Evolutionary conservation across 2,113 vertebrate genomes (phyloP).

Genomic region (Martes martes): DNA sequence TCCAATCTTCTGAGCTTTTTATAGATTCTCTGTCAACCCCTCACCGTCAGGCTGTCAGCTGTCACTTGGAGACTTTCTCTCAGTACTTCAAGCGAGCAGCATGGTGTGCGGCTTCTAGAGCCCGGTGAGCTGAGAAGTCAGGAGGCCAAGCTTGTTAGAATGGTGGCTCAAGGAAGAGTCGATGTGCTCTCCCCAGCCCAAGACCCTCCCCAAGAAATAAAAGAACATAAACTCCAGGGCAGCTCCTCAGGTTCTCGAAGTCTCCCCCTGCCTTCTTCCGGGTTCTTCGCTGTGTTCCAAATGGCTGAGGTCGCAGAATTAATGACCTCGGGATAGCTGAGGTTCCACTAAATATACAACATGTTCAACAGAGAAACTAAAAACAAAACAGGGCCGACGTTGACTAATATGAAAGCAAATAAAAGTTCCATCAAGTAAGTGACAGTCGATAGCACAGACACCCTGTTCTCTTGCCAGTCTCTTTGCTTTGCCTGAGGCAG

Average conservation of each 20-base stretch:
- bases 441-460: neutral
- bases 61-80: constrained; percentile 32
- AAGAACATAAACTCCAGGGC: neutral
- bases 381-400: neutral
- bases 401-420: neutral
- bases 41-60: constrained; percentile 23
- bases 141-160: neutral
- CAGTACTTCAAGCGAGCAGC: neutral
- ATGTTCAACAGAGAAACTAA: neutral
- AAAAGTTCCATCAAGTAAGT: neutral
- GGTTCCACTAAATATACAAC: neutral
- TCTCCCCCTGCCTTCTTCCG: neutral
- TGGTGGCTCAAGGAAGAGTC: neutral
- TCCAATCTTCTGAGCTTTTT: constrained; percentile 40
- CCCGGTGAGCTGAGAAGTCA: neutral
- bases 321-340: neutral
- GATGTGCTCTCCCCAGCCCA: neutral
- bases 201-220: neutral
- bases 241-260: neutral
- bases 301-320: neutral
- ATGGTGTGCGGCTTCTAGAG: neutral
- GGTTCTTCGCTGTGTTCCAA: neutral
- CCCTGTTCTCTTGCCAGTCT: neutral
- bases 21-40: constrained; percentile 32
- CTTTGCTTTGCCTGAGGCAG: neutral